Conservation (phyloP, 2,888 invertebrate species). For the Thyatira batis region DNA sequence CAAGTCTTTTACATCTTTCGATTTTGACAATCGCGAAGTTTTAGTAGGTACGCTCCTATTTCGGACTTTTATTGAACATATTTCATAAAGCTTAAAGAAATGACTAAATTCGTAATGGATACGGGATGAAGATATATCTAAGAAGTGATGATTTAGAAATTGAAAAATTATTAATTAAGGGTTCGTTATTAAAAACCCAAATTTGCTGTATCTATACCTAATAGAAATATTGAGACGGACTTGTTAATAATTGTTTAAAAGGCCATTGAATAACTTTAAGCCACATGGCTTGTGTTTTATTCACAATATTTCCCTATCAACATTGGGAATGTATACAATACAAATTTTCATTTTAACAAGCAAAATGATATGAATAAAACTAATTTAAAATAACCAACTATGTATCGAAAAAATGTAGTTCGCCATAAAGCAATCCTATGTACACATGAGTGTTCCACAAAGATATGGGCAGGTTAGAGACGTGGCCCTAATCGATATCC, state of each 20-base stretch:
- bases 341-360: background rate
- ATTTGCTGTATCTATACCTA: too few relatives aligned
- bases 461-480: conserved; percentile 80
- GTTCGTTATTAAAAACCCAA: too few relatives aligned
- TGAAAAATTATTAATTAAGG: too few relatives aligned
- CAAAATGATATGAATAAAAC: background rate
- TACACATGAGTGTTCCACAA: conserved; percentile 69
- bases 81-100: too few relatives aligned
- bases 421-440: conserved; percentile 56
- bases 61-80: too few relatives aligned
- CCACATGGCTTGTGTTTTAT: too few relatives aligned
- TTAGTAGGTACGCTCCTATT: background rate
- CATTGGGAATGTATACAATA: background rate
- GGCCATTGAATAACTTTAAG: too few relatives aligned
- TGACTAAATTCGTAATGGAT: too few relatives aligned
- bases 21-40: conserved; percentile 34
- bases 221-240: too few relatives aligned
- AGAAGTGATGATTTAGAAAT: too few relatives aligned
- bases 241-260: too few relatives aligned
- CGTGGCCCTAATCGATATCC: conserved; percentile 82
- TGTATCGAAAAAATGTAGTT: conserved; percentile 26
- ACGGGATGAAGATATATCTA: too few relatives aligned
- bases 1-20: conserved; percentile 53
- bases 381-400: conserved; percentile 7
- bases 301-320: background rate